Percentiles rank a stretch among this genome's conserved stretches.
Conservation (phyloP, 2,113 vertebrate species). For the Myotis lucifugus region DNA sequence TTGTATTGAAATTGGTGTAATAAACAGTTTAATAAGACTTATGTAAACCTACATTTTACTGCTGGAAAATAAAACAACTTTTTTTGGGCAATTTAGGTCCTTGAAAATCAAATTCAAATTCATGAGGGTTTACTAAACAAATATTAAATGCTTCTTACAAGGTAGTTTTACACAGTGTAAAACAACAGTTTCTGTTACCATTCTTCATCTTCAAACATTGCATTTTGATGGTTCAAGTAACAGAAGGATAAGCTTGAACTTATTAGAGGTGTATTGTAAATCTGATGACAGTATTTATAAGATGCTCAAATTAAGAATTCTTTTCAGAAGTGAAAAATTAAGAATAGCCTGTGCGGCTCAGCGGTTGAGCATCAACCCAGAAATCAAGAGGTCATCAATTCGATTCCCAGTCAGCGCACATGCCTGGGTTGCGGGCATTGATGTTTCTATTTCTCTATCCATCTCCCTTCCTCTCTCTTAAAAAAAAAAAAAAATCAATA, state of each 20-base stretch:
- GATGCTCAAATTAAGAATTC: neutral
- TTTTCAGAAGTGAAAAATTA: neutral
- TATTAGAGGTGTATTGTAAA: neutral
- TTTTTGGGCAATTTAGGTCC: neutral
- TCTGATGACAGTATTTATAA: neutral
- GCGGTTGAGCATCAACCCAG: too few species aligned
- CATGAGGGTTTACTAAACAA: neutral
- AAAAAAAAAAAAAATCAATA: too few species aligned
- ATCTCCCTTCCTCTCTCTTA: too few species aligned
- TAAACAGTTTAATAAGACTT: neutral
- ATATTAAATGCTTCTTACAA: slow-evolving; percentile 9
- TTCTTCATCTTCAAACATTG: neutral
- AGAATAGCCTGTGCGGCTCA: too few species aligned
- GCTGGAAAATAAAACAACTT: slow-evolving; percentile 11
- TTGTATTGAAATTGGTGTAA: neutral
- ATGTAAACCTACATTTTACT: neutral
- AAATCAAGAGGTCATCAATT: too few species aligned
- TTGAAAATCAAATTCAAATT: neutral
- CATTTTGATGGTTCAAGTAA: neutral
- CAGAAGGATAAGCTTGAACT: neutral
- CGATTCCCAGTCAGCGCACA: too few species aligned
- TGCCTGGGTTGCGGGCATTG: too few species aligned
- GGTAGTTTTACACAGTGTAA: neutral
- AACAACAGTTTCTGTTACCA: slow-evolving; percentile 12
- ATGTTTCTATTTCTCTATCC: too few species aligned